phyloP scores from a whole-genome alignment of 2,888 invertebrate genomes.

The Syrista parreyssii region DNA sequence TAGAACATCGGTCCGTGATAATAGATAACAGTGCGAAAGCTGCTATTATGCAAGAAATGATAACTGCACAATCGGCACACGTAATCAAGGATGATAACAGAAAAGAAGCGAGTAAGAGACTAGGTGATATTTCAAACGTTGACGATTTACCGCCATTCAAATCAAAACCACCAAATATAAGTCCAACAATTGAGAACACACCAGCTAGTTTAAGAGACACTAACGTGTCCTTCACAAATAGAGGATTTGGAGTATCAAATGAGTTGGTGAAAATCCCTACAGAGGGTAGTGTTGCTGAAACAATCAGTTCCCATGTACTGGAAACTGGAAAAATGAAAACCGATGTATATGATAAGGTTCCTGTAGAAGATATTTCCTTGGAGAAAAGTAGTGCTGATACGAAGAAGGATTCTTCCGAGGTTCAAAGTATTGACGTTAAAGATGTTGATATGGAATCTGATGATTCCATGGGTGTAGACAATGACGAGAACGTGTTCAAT shows the following conservation, averaged over 20 bases:
- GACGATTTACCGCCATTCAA: conserved; percentile 49
- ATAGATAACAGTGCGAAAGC: neutral
- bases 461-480: conserved; percentile 49
- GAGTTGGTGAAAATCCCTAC: conserved; percentile 1
- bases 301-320: conserved; percentile 15
- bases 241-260: conserved; percentile 9
- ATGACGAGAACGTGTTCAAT: conserved; percentile 38
- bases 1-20: neutral
- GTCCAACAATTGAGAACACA: conserved; percentile 12
- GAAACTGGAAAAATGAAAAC: conserved; percentile 38
- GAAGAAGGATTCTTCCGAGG: conserved; percentile 27
- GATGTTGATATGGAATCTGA: conserved; percentile 39
- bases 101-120: conserved; percentile 45
- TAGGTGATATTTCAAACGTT: conserved; percentile 30
- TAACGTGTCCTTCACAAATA: neutral
- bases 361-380: conserved; percentile 9
- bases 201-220: neutral
- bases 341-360: conserved; percentile 18
- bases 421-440: conserved; percentile 43
- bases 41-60: conserved; percentile 1
- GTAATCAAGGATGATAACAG: conserved; percentile 35
- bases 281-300: conserved; percentile 35
- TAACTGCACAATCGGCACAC: neutral
- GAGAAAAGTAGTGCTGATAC: conserved; percentile 9
- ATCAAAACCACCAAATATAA: conserved; percentile 38